These are phyloP conservation scores for Empidonax traillii DNA, from an alignment of 2,113 vertebrate species.

Conservation along the genomic window DNA sequence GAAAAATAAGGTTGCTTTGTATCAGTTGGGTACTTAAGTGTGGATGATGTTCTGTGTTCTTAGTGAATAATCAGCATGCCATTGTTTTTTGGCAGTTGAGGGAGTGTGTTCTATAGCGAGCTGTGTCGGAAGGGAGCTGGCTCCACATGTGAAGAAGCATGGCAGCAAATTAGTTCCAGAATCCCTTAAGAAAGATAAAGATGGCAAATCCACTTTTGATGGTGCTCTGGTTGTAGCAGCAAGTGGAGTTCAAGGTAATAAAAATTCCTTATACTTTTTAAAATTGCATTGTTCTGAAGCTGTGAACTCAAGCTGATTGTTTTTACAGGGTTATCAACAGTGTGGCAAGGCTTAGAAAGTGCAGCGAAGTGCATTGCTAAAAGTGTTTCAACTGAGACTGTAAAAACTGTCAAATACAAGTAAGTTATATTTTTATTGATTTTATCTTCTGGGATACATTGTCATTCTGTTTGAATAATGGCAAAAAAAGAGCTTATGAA, in stretches of 20 bases:
- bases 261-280: not conserved
- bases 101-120: constrained; percentile 89
- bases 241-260: constrained; percentile 93
- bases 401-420: constrained; percentile 93
- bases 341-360: constrained; percentile 94
- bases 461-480: not conserved
- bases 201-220: constrained; percentile 89
- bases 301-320: not conserved
- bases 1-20: not conserved
- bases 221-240: constrained; percentile 96
- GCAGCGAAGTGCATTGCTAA: constrained; percentile 91
- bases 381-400: constrained; percentile 91
- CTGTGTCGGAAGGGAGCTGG: constrained; percentile 89
- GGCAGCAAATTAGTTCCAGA: constrained; percentile 96
- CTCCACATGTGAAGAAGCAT: constrained; percentile 94
- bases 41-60: not conserved
- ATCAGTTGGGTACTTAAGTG: not conserved
- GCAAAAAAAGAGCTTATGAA: not conserved
- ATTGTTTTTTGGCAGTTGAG: constrained; percentile 80
- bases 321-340: constrained; percentile 89
- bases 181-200: constrained; percentile 92
- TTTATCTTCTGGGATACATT: not conserved
- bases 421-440: constrained; percentile 71
- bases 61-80: not conserved
- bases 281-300: not conserved